These are phyloP conservation scores for Lacanobia oleracea DNA, from an alignment of 2,888 invertebrate genomes.

Conservation along the genomic window DNA sequence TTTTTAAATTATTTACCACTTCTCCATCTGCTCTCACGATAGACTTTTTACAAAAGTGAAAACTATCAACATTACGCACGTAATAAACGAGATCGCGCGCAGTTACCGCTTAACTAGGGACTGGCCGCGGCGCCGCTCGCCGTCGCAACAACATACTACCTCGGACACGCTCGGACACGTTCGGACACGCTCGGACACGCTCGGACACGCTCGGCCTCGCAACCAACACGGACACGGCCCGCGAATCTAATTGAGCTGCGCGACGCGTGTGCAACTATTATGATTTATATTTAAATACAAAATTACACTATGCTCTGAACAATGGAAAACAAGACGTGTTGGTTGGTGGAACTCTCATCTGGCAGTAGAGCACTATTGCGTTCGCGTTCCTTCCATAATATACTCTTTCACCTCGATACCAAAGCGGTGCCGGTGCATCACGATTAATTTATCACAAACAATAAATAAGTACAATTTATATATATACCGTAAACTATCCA, in stretches of 20 bases:
- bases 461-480: constrained; percentile 84
- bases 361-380: constrained; percentile 74
- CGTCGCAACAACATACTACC: constrained; percentile 50
- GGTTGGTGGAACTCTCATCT: constrained; percentile 66
- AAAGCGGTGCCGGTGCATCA: constrained; percentile 62
- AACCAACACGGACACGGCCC: constrained; percentile 51
- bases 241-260: constrained; percentile 65
- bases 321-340: constrained; percentile 75
- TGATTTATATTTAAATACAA: constrained; percentile 67
- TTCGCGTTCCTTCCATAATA: constrained; percentile 64
- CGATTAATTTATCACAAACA: constrained; percentile 75
- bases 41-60: constrained; percentile 91
- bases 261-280: constrained; percentile 63
- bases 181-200: background rate
- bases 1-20: constrained; percentile 90
- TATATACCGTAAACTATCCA: constrained; percentile 74
- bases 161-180: no score
- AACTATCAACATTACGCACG: constrained; percentile 90
- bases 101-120: constrained; percentile 65
- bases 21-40: constrained; percentile 88
- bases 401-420: constrained; percentile 72
- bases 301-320: constrained; percentile 74
- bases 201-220: background rate
- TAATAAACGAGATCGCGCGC: constrained; percentile 86
- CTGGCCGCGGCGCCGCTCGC: constrained; percentile 56